phyloP scores from a whole-genome alignment of 2,113 vertebrate species.

The Anser brachyrhynchus region DNA sequence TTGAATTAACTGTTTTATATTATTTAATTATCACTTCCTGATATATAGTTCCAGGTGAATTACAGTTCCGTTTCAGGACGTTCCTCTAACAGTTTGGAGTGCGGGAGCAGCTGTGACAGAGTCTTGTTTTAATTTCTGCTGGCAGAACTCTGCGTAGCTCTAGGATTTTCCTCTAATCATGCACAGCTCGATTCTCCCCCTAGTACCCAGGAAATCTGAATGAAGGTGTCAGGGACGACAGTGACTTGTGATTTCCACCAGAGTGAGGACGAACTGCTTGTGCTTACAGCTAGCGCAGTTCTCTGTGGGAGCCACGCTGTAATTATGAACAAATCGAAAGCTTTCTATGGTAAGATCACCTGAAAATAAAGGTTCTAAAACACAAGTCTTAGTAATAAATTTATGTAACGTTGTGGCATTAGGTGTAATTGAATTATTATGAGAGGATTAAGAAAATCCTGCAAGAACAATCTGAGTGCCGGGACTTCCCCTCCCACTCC shows the following conservation, averaged over 20 bases:
- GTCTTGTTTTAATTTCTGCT: background rate
- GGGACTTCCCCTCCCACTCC: background rate
- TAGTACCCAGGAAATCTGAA: background rate
- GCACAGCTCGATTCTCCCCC: background rate
- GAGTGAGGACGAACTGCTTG: rapidly evolving
- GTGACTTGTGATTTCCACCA: background rate
- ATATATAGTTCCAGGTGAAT: background rate
- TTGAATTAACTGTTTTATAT: background rate
- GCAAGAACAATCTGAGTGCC: background rate
- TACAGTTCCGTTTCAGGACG: background rate
- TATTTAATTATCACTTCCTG: background rate
- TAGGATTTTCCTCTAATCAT: constrained; percentile 16
- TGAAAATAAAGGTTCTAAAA: constrained; percentile 53
- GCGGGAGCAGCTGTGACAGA: background rate
- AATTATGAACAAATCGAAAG: constrained; percentile 41
- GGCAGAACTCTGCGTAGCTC: background rate
- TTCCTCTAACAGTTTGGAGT: background rate
- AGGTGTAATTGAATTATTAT: constrained; percentile 9
- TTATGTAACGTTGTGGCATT: background rate
- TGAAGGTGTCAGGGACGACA: rapidly evolving
- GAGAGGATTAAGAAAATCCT: background rate
- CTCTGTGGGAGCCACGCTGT: background rate
- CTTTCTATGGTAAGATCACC: constrained; percentile 44
- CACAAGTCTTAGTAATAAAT: constrained; percentile 10
- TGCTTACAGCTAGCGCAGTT: background rate